Base-by-base conservation (phyloP, 2,797 vertebrate genomes). In the Melanotaenia trifasciata region DNA sequence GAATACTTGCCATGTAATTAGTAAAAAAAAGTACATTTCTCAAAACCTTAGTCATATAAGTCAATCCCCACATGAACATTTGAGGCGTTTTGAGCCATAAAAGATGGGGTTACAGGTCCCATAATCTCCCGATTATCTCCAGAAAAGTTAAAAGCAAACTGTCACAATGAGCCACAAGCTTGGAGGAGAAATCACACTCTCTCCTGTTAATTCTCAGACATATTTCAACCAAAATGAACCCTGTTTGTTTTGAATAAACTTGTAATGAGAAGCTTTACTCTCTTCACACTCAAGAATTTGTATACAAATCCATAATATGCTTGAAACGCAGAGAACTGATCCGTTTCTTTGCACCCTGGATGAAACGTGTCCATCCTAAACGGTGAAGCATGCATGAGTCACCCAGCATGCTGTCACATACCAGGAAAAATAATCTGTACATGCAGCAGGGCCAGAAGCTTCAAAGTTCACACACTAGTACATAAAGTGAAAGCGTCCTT, bases 171-270 rank as follows among this genome's bases (percentile, higher is more conserved):
- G 26, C 5, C 11, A 57, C 3, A 20, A 18, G 26, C 54, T 28
- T 57, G 28, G 28, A 57, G 51, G 24, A 54, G 51, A 26, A 28
- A 14, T 54, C 50, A 5, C 50, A 28, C 6, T 30, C 16, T 32
- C 28, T 32, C 16, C 5, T 56, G 11, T 54, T 56, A 28, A 28
- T 28, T 30, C 14, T 54, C 51, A 62, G 36, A 61, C 66, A 74
- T 51, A 43, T 58, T 2, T 47, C 56, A 26, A 68, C 56, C 24
- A 62, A 69, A 62, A 61, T 33, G 22, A 81, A 68, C 45, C 59
- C 16, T 22, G n/a, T 6, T 2, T 57, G 51, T 43, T 72, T 65
- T 57, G 5, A 68, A 30, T 68, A 61, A 83, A 81, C 89, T 80
- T 62, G 3, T 53, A 20, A 58, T 83, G 76, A 30, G 38, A 35